Base-by-base conservation (phyloP, 2,113 vertebrate genomes). In the Ancistrus triradiatus region DNA sequence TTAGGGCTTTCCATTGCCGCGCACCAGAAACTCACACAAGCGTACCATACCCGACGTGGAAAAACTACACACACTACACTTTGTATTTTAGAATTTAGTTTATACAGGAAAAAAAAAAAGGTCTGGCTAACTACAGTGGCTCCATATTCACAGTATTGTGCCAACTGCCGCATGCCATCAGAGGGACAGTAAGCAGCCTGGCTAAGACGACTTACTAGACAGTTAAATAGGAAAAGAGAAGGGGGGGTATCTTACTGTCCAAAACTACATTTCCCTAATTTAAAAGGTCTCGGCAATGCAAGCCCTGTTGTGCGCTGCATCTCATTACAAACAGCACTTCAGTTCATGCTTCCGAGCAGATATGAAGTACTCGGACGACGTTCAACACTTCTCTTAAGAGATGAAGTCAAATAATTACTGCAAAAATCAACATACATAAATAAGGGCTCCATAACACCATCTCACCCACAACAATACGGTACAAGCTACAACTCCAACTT, bases 111-210 rank as follows among this genome's bases (percentile, higher is more conserved):
- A 74, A 76, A 84, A 78, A 79, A 80, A 83, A 81, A 80, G 68
- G 72, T 82, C 78, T 83, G 68, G 81, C 81, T 82, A 86, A 83
- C 79, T 88, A 84, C 86, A 87, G 80, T 76, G 81, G 82, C 85
- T 88, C 83, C 79, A 83, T 80, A 86, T 86, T 89, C 87, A 89
- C 87, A 88, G 86, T 87, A 85, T 85, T 77, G 75, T 78, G 80
- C 80, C 83, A 62, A 76, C 79, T 74, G 81, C 82, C 65, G 69
- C 74, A 17, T 15, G 62, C 72, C 76, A 44, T 69, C 43, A 52
- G 17, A 22, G 22, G 64, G 78, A 70, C 67, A 40, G 75, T 61
- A 76, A n/a, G 69, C 83, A 80, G 80, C 74, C 75, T 69, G 57
- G 83, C 83, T 76, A 77, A 63, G 79, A 83, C 80, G 69, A 86